phyloP scores from a whole-genome alignment of 2,797 vertebrate genomes.

The Silurus lanzhouensis region DNA sequence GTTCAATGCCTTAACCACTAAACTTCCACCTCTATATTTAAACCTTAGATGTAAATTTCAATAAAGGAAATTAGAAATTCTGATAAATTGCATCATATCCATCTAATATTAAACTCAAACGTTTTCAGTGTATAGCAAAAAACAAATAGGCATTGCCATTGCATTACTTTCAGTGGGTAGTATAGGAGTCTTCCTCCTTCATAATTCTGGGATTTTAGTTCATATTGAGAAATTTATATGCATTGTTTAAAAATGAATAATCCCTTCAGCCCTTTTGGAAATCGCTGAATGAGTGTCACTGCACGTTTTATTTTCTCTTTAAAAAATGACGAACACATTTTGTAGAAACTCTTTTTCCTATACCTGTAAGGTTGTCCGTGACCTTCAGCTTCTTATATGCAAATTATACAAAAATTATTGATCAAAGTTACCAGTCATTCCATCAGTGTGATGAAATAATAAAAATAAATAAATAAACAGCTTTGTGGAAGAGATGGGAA shows the following conservation, averaged over 20 bases:
- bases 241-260: not conserved
- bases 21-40: no score
- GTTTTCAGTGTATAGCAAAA: not conserved
- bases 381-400: no score
- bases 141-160: not conserved
- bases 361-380: constrained; percentile 45
- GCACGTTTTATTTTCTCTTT: not conserved
- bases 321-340: constrained; percentile 1
- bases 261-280: not conserved
- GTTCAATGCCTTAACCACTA: no score
- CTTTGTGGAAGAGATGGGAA: constrained; percentile 6
- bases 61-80: not conserved
- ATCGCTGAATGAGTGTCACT: not conserved
- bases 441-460: not conserved
- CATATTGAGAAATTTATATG: no score
- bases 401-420: no score
- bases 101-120: not conserved
- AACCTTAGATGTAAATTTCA: no score
- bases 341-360: constrained; percentile 24
- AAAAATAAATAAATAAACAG: not conserved
- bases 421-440: not conserved
- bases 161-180: not conserved
- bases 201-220: no score
- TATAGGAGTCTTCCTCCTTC: not conserved
- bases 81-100: not conserved